phyloP scores from a whole-genome alignment of 2,888 invertebrate species.

The Entomobrya proxima region DNA sequence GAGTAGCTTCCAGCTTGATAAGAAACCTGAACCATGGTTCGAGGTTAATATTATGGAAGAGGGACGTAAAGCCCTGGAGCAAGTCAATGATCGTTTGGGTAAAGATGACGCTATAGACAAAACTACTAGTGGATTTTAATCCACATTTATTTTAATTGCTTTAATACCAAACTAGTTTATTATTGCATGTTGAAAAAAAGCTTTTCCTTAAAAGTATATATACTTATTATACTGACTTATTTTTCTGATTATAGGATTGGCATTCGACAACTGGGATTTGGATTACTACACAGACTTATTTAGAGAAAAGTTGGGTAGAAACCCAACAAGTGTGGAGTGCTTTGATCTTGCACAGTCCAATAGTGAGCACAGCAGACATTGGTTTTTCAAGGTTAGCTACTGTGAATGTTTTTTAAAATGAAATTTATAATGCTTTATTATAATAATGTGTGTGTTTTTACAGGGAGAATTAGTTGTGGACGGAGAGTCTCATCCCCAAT shows the following conservation, averaged over 20 bases:
- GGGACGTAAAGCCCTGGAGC: constrained; percentile 88
- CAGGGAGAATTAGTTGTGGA: constrained; percentile 90
- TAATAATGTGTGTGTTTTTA: no score
- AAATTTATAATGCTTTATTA: no score
- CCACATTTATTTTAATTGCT: background rate
- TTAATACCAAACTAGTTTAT: no score
- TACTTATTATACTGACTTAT: background rate
- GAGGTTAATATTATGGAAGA: constrained; percentile 88
- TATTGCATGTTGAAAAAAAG: no score
- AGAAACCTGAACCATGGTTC: constrained; percentile 84
- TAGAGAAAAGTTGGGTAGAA: constrained; percentile 87
- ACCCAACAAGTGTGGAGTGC: constrained; percentile 98
- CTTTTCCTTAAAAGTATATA: background rate
- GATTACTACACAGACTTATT: constrained; percentile 93
- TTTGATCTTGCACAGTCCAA: constrained; percentile 99
- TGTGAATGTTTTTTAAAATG: background rate
- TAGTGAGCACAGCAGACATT: constrained; percentile 98
- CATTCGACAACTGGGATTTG: constrained; percentile 95
- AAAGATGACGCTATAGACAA: constrained; percentile 54
- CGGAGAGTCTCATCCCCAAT: constrained; percentile 86
- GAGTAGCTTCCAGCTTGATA: constrained; percentile 80
- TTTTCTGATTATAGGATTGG: constrained; percentile 85
- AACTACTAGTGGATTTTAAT: background rate
- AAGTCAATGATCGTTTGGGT: constrained; percentile 88
- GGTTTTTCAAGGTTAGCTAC: constrained; percentile 90